These are phyloP conservation scores for Sclerodermus sp. DNA, from an alignment of 2,888 invertebrate genomes.

Conservation along the genomic window DNA sequence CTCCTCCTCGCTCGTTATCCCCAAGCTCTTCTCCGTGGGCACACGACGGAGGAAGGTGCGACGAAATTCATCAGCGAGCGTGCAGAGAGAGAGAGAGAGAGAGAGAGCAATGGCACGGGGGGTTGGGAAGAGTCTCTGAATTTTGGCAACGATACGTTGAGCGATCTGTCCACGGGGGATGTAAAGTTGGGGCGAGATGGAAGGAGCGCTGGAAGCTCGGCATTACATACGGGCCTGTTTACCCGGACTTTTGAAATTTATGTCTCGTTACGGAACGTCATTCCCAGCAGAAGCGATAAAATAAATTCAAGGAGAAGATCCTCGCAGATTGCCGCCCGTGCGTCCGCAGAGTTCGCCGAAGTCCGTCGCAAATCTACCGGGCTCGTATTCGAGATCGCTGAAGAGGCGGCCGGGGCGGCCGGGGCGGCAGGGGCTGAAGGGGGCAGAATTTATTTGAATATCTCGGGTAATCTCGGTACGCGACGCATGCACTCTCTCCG, in stretches of 20 bases:
- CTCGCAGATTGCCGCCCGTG: constrained; percentile 38
- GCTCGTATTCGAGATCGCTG: constrained; percentile 16
- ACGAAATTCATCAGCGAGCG: neutral
- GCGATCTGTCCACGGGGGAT: too few species aligned
- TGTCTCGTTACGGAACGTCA: constrained; percentile 53
- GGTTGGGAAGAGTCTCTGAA: neutral
- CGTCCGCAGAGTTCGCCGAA: constrained; percentile 25
- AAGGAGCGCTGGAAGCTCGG: constrained; percentile 3
- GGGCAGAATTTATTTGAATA: constrained; percentile 28
- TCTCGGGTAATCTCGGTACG: constrained; percentile 26
- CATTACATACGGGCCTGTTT: constrained; percentile 52
- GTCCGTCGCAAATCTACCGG: constrained; percentile 28
- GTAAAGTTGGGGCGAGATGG: too few species aligned
- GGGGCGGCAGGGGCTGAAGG: neutral
- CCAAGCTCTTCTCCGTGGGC: too few species aligned
- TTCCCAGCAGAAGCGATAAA: constrained; percentile 46
- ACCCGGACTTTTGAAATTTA: constrained; percentile 45
- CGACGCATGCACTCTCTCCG: constrained; percentile 15
- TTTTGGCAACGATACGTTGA: too few species aligned
- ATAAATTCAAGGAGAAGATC: constrained; percentile 46
- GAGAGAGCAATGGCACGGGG: too few species aligned
- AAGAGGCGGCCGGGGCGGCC: neutral
- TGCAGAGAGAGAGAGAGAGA: constrained; percentile 9
- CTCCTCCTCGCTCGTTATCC: too few species aligned
- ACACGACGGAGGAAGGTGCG: too few species aligned